These are phyloP conservation scores for Ramphastos sulfuratus DNA, from an alignment of 2,113 vertebrate species.

Conservation along the genomic window DNA sequence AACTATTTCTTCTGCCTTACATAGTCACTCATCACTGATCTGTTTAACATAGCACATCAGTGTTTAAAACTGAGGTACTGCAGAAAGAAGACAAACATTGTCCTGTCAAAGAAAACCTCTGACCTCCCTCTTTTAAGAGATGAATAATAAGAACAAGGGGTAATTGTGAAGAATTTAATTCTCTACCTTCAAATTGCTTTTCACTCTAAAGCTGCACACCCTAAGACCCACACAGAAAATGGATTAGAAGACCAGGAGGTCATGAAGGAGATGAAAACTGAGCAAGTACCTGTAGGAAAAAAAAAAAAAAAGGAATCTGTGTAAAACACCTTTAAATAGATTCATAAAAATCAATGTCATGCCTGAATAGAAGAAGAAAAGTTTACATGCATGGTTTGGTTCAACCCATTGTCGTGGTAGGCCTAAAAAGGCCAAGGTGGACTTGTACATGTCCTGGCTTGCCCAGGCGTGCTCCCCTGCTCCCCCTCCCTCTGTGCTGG, in stretches of 20 bases:
- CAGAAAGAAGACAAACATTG: neutral
- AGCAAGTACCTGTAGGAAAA: neutral
- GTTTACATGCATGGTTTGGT: fast-evolving
- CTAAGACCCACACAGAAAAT: neutral
- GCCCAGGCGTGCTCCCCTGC: too few species aligned
- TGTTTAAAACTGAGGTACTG: neutral
- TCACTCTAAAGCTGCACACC: neutral
- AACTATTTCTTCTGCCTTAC: neutral
- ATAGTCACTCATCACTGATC: neutral
- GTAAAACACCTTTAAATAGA: neutral
- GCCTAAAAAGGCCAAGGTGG: too few species aligned
- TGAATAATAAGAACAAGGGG: neutral
- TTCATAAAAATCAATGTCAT: neutral
- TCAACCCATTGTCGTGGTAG: too few species aligned
- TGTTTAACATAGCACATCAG: neutral
- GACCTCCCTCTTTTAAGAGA: neutral
- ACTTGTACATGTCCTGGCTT: too few species aligned
- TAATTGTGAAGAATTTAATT: neutral
- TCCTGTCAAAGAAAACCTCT: neutral
- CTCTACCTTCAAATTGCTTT: neutral
- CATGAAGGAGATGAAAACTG: neutral
- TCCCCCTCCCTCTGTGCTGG: too few species aligned
- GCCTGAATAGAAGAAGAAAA: neutral
- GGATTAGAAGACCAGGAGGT: neutral
- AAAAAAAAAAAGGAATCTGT: neutral